These are phyloP conservation scores for Podotricha telesiphe DNA, from an alignment of 2,888 invertebrate species.

Conservation along the genomic window DNA sequence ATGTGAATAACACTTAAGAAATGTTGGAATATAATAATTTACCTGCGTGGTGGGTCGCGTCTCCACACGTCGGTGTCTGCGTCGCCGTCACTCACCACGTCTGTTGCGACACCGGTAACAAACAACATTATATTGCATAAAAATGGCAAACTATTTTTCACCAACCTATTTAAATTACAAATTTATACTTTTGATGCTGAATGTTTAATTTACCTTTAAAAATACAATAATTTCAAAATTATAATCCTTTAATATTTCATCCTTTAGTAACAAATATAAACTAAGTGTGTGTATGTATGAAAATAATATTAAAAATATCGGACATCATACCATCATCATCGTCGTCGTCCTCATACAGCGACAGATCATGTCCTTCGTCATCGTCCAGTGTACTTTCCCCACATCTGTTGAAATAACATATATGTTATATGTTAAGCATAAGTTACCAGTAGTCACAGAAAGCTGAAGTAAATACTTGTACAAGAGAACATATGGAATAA, in stretches of 20 bases:
- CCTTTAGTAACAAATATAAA: no score
- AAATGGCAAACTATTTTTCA: no score
- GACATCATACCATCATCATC: conserved; percentile 26
- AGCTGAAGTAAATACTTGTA: no score
- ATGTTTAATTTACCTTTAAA: no score
- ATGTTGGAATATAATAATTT: not conserved
- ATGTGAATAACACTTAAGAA: no score
- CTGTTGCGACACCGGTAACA: conserved; percentile 19
- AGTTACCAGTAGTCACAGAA: no score
- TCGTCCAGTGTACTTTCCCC: conserved; percentile 29
- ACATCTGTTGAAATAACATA: not conserved
- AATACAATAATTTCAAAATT: no score
- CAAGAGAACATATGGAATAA: no score
- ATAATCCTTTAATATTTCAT: no score
- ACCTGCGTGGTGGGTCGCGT: conserved; percentile 25
- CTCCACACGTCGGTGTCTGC: conserved; percentile 27
- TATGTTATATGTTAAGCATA: not conserved
- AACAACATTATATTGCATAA: not conserved
- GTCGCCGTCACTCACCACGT: conserved; percentile 28
- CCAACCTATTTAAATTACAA: no score
- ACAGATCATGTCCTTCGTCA: conserved; percentile 36
- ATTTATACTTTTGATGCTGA: no score
- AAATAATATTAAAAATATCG: not conserved
- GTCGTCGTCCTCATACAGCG: conserved; percentile 28
- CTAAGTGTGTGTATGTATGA: no score